Evolutionary conservation across 1,140 invertebrate species (phyloP).

Genomic region (Leptonema lineaticorne): DNA sequence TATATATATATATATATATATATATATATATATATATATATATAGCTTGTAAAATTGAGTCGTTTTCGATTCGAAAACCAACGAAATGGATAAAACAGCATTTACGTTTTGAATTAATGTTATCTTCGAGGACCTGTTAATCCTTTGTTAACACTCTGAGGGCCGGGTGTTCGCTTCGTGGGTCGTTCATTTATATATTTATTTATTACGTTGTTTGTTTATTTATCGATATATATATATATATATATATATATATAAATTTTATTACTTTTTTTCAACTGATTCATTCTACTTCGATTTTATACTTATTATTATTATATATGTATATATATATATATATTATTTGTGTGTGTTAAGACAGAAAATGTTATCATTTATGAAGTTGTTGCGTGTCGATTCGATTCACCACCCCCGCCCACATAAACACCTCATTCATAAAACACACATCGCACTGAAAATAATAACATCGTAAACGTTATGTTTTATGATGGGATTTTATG

Average conservation of each 20-base stretch:
- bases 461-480: too few species aligned
- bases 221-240: too few species aligned
- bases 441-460: too few species aligned
- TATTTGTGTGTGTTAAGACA: not conserved
- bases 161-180: not conserved
- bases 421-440: conserved; percentile 17
- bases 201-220: not conserved
- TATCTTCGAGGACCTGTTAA: conserved; percentile 8
- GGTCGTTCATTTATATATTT: not conserved
- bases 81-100: not conserved
- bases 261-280: too few species aligned
- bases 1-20: too few species aligned
- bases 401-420: not conserved
- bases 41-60: not conserved
- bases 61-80: not conserved
- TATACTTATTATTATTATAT: too few species aligned
- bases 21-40: not conserved
- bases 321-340: too few species aligned
- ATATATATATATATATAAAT: too few species aligned
- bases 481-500: too few species aligned
- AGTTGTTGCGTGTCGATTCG: conserved; percentile 19
- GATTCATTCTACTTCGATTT: too few species aligned
- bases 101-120: not conserved
- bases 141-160: conserved; percentile 18
- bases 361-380: conserved; percentile 20